Conservation (phyloP, 2,113 vertebrate genomes). For the Sebastes schlegelii region DNA sequence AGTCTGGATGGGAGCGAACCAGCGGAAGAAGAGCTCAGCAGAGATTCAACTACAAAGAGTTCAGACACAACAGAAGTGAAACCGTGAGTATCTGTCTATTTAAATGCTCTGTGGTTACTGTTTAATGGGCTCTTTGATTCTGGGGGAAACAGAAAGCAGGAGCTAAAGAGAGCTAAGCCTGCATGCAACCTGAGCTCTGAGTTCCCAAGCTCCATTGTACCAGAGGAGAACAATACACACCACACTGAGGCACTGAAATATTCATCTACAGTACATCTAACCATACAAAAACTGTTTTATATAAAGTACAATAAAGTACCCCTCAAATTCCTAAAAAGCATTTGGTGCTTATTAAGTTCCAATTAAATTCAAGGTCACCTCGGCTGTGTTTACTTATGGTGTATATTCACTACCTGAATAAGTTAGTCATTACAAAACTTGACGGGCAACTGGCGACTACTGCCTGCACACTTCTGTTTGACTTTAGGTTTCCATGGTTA, state of each 20-base stretch:
- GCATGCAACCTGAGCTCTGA: constrained; percentile 73
- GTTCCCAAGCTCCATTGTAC: constrained; percentile 73
- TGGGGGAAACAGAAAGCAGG: constrained; percentile 25
- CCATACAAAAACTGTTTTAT: constrained; percentile 1
- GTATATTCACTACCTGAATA: constrained; percentile 31
- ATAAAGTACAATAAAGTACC: neutral
- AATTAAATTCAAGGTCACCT: constrained; percentile 8
- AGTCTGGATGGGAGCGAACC: constrained; percentile 50
- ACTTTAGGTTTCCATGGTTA: constrained; percentile 20
- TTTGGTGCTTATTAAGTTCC: neutral
- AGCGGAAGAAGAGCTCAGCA: constrained; percentile 16
- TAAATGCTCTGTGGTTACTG: constrained; percentile 44
- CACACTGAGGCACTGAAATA: constrained; percentile 66
- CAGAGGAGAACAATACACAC: constrained; percentile 63
- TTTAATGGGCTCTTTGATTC: constrained; percentile 57
- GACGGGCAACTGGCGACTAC: neutral
- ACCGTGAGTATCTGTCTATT: constrained; percentile 74
- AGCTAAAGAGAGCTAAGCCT: constrained; percentile 13
- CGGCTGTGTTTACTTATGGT: constrained; percentile 29
- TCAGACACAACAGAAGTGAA: constrained; percentile 52
- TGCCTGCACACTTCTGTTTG: constrained; percentile 41
- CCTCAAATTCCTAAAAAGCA: neutral
- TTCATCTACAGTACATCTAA: constrained; percentile 51
- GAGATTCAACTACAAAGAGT: constrained; percentile 30
- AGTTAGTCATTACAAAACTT: constrained; percentile 48